Base-by-base conservation (phyloP, 1,140 invertebrate species). In the Lepidotrigona ventralis region DNA sequence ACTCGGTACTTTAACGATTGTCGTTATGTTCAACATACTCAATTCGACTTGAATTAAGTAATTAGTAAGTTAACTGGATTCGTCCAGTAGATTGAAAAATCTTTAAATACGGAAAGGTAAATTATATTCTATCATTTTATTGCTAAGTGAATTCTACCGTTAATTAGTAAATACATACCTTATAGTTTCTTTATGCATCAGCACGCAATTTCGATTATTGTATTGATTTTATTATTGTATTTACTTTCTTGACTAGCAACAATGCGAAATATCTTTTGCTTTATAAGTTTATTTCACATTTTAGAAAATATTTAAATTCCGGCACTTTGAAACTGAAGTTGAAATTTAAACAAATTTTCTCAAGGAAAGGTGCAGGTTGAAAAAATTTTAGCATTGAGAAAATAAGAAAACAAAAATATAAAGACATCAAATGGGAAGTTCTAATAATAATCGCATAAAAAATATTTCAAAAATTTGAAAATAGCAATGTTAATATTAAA, bases 31-130 rank as follows among this genome's bases (percentile, higher is more conserved):
- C 3, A 69, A 6, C 63, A 78, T 78, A 21, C 19, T 78, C 0
- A 78, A 17, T 6, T 26, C 51, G 14, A 78, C 21, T 1, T 68
- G 63, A 78, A 68, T 15, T 5, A 78, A 78, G 19, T 69, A 78
- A 78, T 51, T 78, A 17, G 33, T 33, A 33, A 2, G 14, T 54
- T 2, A 51, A 29, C 51, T 54, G 12, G 19, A 33, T 17, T 46
- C 14, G 0, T 56, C 23, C 19, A 78, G 1, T 14, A 78, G 12
- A 23, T 39, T 0, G 9, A 2, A 68, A 54, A 68, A 69, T 23
- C 76, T 78, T 19, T 5, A 70, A n/a, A 46, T 15, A n/a, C 8
- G 29, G 46, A 21, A 0, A 46, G 12, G 5, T 14, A 46, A 26
- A 19, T 33, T 33, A 33, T 33, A 2, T 60, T n/a, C 4, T 23